Evolutionary conservation across 2,888 invertebrate genomes (phyloP).

Genomic region (Rhamnusium bicolor): DNA sequence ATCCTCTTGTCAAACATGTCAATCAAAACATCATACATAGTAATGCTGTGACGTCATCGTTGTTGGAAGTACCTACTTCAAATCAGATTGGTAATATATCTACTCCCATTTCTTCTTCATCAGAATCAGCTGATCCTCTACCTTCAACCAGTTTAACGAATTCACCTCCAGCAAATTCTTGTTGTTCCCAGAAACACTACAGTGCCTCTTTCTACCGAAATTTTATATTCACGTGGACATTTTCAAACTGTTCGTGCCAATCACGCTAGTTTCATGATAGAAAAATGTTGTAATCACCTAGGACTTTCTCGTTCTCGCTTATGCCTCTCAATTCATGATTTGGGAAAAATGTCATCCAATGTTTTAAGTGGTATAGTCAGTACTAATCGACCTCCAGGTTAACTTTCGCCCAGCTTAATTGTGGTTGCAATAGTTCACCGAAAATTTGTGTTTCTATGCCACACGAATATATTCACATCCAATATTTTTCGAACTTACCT

Average conservation of each 20-base stretch:
- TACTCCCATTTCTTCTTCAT: neutral
- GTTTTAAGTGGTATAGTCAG: no score
- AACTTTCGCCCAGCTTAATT: neutral
- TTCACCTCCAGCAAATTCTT: neutral
- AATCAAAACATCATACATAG: constrained; percentile 2
- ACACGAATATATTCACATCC: neutral
- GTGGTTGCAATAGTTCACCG: constrained; percentile 4
- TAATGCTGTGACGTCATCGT: neutral
- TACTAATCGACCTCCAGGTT: neutral
- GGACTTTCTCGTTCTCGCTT: constrained; percentile 1
- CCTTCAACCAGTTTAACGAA: neutral
- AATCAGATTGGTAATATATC: no score
- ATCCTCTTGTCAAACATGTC: neutral
- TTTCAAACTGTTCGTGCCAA: constrained; percentile 20
- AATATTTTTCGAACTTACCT: neutral
- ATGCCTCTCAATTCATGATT: constrained; percentile 10
- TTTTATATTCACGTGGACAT: neutral
- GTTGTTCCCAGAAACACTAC: neutral
- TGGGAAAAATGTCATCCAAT: neutral
- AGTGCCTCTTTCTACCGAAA: neutral
- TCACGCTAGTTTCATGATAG: constrained; percentile 25
- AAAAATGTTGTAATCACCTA: constrained; percentile 22
- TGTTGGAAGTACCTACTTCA: neutral
- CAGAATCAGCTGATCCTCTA: neutral
- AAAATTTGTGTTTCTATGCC: constrained; percentile 23